Conservation (phyloP, 2,888 invertebrate species). For the Plagodis pulveraria region DNA sequence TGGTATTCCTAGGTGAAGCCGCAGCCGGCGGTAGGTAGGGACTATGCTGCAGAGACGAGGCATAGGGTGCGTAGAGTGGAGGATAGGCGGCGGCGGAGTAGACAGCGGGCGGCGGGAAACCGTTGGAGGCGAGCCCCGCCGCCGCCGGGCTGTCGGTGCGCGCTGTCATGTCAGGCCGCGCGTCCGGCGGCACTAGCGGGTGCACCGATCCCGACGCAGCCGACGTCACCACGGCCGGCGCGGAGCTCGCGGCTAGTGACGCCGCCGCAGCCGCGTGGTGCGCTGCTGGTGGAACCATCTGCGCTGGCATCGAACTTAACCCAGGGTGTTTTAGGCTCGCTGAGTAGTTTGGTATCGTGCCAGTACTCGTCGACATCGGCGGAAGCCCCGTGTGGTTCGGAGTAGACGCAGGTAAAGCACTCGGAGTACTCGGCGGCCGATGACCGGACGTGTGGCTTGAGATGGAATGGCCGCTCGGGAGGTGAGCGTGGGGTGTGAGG, state of each 20-base stretch:
- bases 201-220: constrained; percentile 60
- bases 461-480: constrained; percentile 71
- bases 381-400: constrained; percentile 58
- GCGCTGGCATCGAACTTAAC: constrained; percentile 54
- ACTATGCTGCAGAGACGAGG: constrained; percentile 89
- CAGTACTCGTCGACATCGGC: constrained; percentile 58
- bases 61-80: constrained; percentile 92
- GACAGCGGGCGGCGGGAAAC: constrained; percentile 88
- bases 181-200: constrained; percentile 63
- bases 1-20: constrained; percentile 86
- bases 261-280: constrained; percentile 29
- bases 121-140: constrained; percentile 88
- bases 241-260: constrained; percentile 51
- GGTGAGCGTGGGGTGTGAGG: constrained; percentile 70
- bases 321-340: constrained; percentile 69
- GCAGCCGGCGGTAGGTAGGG: constrained; percentile 89
- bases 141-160: constrained; percentile 74
- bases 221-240: constrained; percentile 57
- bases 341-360: constrained; percentile 67
- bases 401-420: constrained; percentile 57
- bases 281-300: constrained; percentile 48
- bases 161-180: constrained; percentile 70
- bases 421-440: constrained; percentile 59
- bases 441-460: constrained; percentile 63
- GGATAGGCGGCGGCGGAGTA: constrained; percentile 86